Conservation (phyloP, 1,140 invertebrate genomes). For the Campoletis sonorensis region DNA sequence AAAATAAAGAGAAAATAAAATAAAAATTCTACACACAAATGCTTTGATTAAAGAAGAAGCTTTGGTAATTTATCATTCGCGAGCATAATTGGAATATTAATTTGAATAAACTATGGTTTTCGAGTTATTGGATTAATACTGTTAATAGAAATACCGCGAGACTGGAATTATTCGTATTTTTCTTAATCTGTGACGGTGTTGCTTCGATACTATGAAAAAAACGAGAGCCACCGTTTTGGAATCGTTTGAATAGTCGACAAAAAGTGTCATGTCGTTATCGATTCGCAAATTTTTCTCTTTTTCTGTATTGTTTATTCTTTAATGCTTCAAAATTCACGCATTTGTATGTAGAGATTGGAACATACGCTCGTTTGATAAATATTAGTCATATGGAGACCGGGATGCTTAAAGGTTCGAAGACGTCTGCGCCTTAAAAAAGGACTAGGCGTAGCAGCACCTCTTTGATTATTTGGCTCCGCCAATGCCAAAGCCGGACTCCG, state of each 20-base stretch:
- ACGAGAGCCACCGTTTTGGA: no score
- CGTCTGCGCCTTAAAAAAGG: conserved; percentile 60
- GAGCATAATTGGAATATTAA: no score
- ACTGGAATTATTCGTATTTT: no score
- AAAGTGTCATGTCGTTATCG: no score
- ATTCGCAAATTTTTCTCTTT: not conserved
- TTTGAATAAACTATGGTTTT: not conserved
- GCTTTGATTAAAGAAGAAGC: no score
- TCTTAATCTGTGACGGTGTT: no score
- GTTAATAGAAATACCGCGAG: no score
- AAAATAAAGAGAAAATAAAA: not conserved
- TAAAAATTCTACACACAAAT: conserved; percentile 23
- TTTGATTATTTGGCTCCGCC: conserved; percentile 70
- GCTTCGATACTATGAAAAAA: no score
- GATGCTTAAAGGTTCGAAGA: conserved; percentile 61
- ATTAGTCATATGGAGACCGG: conserved; percentile 68
- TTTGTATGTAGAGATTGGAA: conserved; percentile 69
- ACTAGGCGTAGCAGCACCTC: conserved; percentile 63
- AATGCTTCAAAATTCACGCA: conserved; percentile 64
- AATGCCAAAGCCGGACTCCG: conserved; percentile 65
- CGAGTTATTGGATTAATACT: not conserved
- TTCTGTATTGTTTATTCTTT: no score
- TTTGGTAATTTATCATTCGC: no score
- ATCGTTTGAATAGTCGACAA: no score
- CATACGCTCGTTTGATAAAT: conserved; percentile 65